Evolutionary conservation across 2,888 invertebrate species (phyloP).

Genomic region (Tinea pellionella): DNA sequence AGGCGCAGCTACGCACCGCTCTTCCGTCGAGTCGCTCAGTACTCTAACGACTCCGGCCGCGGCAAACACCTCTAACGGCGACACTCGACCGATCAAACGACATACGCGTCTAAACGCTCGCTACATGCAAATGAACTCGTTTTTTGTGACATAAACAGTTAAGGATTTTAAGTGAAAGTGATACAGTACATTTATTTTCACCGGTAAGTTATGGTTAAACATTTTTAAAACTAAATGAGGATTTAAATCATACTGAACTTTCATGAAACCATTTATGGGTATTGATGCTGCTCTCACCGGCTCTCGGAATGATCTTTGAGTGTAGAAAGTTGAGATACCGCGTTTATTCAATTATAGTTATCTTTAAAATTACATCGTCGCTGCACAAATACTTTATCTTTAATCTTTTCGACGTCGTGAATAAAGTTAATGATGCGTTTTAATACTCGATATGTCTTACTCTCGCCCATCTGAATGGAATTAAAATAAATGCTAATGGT

Average conservation of each 20-base stretch:
- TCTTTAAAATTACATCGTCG: neutral
- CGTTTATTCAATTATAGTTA: neutral
- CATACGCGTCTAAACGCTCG: neutral
- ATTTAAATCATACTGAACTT: neutral
- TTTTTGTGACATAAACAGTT: conserved; percentile 7
- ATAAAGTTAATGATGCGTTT: neutral
- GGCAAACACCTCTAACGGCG: conserved; percentile 38
- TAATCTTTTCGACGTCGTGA: neutral
- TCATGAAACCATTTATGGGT: neutral
- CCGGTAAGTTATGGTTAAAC: neutral
- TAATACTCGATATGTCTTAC: neutral
- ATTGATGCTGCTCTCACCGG: conserved; percentile 5
- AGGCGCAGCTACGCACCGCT: conserved; percentile 43
- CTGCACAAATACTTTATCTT: neutral
- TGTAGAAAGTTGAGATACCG: neutral
- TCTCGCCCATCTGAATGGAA: neutral
- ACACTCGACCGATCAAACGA: conserved; percentile 22
- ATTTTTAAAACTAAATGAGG: neutral
- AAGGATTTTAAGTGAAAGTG: conserved; percentile 8
- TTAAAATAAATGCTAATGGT: neutral
- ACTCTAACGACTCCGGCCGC: conserved; percentile 54
- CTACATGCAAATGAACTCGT: neutral
- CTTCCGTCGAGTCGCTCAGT: conserved; percentile 57
- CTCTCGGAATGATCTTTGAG: neutral
- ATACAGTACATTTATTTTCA: neutral